Evolutionary conservation across 2,888 invertebrate genomes (phyloP), one percentile per base, ranked within the genome.

Genomic region (Chouioia cunea): DNA sequence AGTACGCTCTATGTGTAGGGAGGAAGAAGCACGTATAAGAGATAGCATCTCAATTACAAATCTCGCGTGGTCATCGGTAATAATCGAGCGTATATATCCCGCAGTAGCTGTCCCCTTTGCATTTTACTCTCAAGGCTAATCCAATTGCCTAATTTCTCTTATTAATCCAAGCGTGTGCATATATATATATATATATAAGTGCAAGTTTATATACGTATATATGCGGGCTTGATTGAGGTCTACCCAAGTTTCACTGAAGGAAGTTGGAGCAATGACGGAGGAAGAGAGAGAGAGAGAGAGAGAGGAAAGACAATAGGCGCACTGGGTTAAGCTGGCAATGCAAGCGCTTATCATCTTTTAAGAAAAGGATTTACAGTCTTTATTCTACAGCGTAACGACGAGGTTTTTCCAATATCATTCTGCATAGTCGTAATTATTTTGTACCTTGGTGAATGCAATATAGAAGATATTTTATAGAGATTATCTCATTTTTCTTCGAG

Each of bases 81-180:
- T n/a, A n/a, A n/a, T n/a, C n/a, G n/a, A n/a, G n/a, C n/a, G n/a
- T n/a, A n/a, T n/a, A n/a, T n/a, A n/a, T n/a, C n/a, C n/a, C n/a
- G n/a, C n/a, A n/a, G n/a, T n/a, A n/a, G n/a, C n/a, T n/a, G n/a
- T 27, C 27, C 27, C 6, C 6, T 27, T 27, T 27, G 27, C 27
- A 27, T 27, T 27, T 27, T 27, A 27, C 69, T 36, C 54, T 75
- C 77, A 79, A 81, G 81, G 80, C 78, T 77, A 77, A 79, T 77
- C 60, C 74, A 78, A 79, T 81, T 78, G 78, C 75, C 76, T 76
- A 78, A 79, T 80, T 80, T 78, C 75, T 77, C 70, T 74, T 75
- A 79, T 79, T 76, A 79, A 73, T 77, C 69, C 73, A 71, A 75
- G 15, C 36, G 48, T 12, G 54, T 46, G 14, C 23, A 54, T 16